phyloP scores from a whole-genome alignment of 2,888 invertebrate species.

The Gerris lacustris region DNA sequence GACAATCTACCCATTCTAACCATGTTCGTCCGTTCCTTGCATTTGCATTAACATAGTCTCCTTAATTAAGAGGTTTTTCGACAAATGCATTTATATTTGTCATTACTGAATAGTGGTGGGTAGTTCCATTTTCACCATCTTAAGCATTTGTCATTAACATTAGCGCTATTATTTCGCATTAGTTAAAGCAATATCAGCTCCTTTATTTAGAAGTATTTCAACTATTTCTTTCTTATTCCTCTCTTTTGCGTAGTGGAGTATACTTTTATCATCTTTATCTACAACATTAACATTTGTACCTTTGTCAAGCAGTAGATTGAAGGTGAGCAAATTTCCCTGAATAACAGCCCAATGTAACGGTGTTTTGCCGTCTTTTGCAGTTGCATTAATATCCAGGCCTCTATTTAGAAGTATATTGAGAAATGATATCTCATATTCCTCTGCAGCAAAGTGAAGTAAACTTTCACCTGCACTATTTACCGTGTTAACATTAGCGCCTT shows the following conservation, averaged over 20 bases:
- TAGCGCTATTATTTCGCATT: too few relatives aligned
- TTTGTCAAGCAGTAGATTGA: conserved; percentile 11
- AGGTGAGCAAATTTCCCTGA: not conserved
- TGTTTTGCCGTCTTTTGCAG: not conserved
- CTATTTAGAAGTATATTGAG: not conserved
- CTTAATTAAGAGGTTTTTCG: too few relatives aligned
- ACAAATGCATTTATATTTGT: too few relatives aligned
- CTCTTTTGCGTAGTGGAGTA: not conserved
- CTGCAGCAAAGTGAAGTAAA: conserved; percentile 4
- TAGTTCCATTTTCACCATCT: too few relatives aligned
- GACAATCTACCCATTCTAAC: too few relatives aligned
- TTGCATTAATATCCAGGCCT: not conserved
- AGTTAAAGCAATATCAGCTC: not conserved
- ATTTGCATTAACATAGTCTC: too few relatives aligned
- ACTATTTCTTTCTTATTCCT: not conserved
- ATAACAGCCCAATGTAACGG: conserved; percentile 3
- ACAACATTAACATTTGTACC: conserved; percentile 12
- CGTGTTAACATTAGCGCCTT: conserved; percentile 12
- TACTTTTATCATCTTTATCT: not conserved
- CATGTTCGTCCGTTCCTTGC: too few relatives aligned
- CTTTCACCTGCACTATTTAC: not conserved
- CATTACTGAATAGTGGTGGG: too few relatives aligned
- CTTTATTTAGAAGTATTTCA: not conserved
- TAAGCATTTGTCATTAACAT: too few relatives aligned
- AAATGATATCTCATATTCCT: not conserved